phyloP scores from a whole-genome alignment of 2,888 invertebrate genomes.

The Pyrocoelia pectoralis region DNA sequence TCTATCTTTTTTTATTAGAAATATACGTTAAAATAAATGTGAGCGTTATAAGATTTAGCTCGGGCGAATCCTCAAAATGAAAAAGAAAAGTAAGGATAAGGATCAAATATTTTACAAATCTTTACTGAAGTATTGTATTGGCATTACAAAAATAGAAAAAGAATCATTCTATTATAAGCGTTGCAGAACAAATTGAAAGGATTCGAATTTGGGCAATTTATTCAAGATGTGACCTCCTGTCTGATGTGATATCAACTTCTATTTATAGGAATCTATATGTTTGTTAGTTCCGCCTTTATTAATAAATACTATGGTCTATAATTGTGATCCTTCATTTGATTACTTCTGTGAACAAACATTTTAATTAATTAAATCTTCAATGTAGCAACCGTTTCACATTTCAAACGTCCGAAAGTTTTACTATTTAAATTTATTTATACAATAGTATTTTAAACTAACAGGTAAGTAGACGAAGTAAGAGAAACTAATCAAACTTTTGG shows the following conservation, averaged over 20 bases:
- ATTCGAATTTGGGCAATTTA: not conserved
- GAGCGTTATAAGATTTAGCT: not conserved
- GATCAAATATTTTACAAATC: not conserved
- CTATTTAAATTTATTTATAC: too few relatives aligned
- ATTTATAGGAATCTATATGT: not conserved
- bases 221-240: not conserved
- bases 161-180: not conserved
- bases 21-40: too few relatives aligned
- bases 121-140: not conserved
- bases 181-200: not conserved
- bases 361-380: not conserved
- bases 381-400: not conserved
- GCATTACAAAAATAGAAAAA: not conserved
- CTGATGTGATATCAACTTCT: not conserved
- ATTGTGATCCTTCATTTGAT: too few relatives aligned
- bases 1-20: too few relatives aligned
- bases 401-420: too few relatives aligned
- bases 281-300: not conserved
- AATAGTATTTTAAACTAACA: too few relatives aligned
- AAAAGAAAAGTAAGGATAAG: too few relatives aligned
- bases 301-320: too few relatives aligned
- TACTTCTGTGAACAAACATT: not conserved
- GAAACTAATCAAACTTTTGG: not conserved
- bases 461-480: not conserved
- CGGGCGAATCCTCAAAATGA: too few relatives aligned